phyloP scores from a whole-genome alignment of 2,797 vertebrate species.

The Phylloscopus collybita region DNA sequence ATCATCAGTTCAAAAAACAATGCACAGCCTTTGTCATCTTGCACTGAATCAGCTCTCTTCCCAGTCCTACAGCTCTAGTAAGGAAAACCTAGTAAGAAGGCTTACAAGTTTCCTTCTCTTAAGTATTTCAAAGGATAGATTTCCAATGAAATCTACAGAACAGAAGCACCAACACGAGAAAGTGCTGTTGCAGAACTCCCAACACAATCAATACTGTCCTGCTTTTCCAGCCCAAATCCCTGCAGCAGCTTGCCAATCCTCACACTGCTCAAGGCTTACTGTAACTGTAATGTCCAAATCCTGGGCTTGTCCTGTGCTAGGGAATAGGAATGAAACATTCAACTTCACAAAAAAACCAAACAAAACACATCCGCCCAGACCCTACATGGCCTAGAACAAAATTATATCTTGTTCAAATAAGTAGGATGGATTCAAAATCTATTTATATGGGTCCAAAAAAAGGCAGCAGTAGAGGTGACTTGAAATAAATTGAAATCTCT shows the following conservation, averaged over 20 bases:
- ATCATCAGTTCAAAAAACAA: conserved; percentile 35
- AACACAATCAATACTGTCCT: background rate
- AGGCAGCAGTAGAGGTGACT: rapidly evolving
- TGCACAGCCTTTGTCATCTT: background rate
- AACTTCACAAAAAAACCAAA: rapidly evolving
- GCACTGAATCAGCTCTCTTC: background rate
- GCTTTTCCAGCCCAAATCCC: background rate
- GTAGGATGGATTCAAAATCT: background rate
- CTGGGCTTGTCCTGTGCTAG: background rate
- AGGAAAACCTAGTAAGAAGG: background rate
- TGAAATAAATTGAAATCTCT: background rate
- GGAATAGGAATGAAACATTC: background rate
- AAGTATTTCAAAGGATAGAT: background rate
- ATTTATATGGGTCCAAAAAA: background rate
- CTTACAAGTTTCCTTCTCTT: background rate
- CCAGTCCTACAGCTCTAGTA: background rate
- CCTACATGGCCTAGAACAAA: background rate
- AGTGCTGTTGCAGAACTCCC: background rate
- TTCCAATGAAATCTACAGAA: background rate
- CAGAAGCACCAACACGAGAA: background rate
- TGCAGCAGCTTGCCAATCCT: background rate
- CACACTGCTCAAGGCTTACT: background rate
- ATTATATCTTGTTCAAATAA: background rate
- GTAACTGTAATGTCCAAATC: background rate
- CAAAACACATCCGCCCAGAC: background rate